Conservation (phyloP, 2,888 invertebrate species). For the Eilema caniola region DNA sequence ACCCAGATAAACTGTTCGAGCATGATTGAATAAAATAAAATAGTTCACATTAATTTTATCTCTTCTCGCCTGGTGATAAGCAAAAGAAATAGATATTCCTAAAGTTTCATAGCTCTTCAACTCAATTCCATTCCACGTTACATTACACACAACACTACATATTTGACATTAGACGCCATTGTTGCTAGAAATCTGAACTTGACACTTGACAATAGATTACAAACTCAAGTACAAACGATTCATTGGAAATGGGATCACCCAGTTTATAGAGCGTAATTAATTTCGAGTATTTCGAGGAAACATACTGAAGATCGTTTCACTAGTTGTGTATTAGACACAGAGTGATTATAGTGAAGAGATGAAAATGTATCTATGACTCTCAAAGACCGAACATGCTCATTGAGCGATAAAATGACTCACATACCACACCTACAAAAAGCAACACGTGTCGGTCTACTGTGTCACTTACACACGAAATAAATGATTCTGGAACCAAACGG, state of each 20-base stretch:
- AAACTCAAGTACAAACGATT: neutral
- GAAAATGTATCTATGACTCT: neutral
- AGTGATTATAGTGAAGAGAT: neutral
- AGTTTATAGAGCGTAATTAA: neutral
- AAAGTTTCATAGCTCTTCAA: neutral
- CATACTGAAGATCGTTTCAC: neutral
- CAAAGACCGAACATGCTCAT: no score
- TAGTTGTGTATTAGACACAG: neutral
- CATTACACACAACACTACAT: neutral
- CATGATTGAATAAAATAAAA: no score
- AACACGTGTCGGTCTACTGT: no score
- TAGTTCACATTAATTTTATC: no score
- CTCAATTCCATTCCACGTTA: neutral
- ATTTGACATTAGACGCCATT: neutral
- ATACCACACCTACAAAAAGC: no score
- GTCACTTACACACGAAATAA: no score
- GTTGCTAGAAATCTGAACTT: neutral
- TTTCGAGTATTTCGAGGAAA: constrained; percentile 1
- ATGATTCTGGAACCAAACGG: no score
- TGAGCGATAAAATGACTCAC: no score
- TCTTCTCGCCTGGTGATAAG: no score
- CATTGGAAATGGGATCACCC: neutral
- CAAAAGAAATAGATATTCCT: no score
- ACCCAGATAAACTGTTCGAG: no score
- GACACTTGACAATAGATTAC: neutral